phyloP scores from a whole-genome alignment of 2,113 vertebrate genomes.

The Prietella phreatophila region DNA sequence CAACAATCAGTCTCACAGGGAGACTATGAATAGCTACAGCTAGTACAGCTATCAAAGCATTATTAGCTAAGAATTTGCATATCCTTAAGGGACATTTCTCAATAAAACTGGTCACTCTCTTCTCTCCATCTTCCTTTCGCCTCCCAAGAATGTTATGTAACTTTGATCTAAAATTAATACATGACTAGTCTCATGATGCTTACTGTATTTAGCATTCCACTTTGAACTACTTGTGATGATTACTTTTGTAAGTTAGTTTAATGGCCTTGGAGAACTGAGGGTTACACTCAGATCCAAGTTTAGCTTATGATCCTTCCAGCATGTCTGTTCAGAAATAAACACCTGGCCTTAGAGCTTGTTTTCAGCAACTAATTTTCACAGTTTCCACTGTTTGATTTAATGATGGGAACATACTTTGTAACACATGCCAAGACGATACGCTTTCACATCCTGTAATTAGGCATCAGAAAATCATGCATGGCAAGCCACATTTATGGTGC shows the following conservation, averaged over 20 bases:
- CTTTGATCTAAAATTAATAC: not conserved
- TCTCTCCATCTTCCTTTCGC: not conserved
- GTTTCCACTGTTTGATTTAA: conserved; percentile 17
- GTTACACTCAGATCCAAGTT: not conserved
- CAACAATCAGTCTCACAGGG: not conserved
- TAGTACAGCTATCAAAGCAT: not conserved
- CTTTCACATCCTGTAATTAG: conserved; percentile 30
- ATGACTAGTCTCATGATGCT: not conserved
- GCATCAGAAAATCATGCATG: not conserved
- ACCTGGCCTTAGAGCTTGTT: not conserved
- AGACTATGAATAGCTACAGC: not conserved
- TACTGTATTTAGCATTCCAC: not conserved
- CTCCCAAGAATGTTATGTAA: not conserved
- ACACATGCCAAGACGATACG: not conserved
- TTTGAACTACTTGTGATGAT: not conserved
- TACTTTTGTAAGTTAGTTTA: not conserved
- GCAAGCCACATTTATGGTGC: conserved; percentile 3
- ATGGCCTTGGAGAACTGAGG: not conserved
- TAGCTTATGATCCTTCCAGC: not conserved
- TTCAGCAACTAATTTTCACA: conserved; percentile 2
- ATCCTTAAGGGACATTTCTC: not conserved
- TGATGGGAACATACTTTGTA: conserved; percentile 20
- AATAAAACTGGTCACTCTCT: not conserved
- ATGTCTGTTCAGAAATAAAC: conserved; percentile 18
- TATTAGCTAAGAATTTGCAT: not conserved